These are phyloP conservation scores for Manis pentadactyla DNA, from an alignment of 2,797 vertebrate species.

Conservation along the genomic window DNA sequence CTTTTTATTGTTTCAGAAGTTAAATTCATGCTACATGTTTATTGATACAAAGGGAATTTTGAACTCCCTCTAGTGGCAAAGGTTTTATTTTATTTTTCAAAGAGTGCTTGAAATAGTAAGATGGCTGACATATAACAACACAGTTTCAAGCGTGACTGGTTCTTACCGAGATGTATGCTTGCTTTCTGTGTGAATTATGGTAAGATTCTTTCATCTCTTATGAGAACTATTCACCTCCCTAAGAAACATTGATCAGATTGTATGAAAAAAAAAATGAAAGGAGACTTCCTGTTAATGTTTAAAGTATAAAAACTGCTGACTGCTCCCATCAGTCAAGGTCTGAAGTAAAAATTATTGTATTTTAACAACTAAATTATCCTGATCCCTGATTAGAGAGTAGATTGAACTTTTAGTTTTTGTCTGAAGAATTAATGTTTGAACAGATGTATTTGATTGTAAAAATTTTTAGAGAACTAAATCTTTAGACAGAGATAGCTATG, in stretches of 20 bases:
- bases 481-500: too few species aligned
- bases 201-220: not conserved
- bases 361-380: constrained; percentile 26
- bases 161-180: not conserved
- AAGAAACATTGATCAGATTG: constrained; percentile 25
- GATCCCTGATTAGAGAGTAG: constrained; percentile 14
- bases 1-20: constrained; percentile 53
- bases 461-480: not conserved
- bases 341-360: constrained; percentile 50
- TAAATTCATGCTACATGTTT: not conserved
- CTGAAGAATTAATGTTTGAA: constrained; percentile 34
- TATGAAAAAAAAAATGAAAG: not conserved
- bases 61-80: constrained; percentile 85
- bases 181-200: not conserved
- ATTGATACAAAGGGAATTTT: constrained; percentile 62
- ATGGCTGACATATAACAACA: constrained; percentile 81
- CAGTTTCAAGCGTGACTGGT: not conserved
- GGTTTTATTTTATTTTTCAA: not conserved
- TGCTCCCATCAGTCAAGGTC: not conserved
- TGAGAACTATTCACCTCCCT: constrained; percentile 13
- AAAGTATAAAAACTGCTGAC: constrained; percentile 54
- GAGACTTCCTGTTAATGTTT: constrained; percentile 49
- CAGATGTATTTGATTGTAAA: not conserved
- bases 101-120: constrained; percentile 75
- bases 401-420: constrained; percentile 38